These are phyloP conservation scores for Galeopterus variegatus DNA, from an alignment of 2,113 vertebrate species.

Conservation along the genomic window DNA sequence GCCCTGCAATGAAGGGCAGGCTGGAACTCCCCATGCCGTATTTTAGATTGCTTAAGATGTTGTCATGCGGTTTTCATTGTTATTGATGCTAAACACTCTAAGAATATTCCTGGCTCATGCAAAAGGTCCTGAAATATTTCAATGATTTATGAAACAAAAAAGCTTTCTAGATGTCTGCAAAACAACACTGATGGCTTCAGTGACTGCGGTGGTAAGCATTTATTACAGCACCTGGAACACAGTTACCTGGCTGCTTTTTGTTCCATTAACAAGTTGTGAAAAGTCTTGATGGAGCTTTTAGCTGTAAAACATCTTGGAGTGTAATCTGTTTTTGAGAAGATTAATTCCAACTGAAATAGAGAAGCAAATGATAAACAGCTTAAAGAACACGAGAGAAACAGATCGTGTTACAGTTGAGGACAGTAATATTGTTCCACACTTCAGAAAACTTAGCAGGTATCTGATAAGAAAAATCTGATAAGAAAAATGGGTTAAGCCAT, in stretches of 20 bases:
- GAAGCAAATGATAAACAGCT: constrained; percentile 85
- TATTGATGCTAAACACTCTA: constrained; percentile 89
- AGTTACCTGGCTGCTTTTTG: constrained; percentile 83
- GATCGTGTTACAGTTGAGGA: constrained; percentile 70
- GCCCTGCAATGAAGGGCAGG: constrained; percentile 85
- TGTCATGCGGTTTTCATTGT: constrained; percentile 88
- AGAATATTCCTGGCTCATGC: constrained; percentile 87
- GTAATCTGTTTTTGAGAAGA: constrained; percentile 83
- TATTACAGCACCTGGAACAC: constrained; percentile 85
- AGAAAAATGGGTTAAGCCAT: constrained; percentile 60
- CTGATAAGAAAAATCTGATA: constrained; percentile 42
- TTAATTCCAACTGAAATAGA: constrained; percentile 85
- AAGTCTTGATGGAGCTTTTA: constrained; percentile 88
- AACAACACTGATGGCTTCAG: constrained; percentile 83
- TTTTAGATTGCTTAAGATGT: constrained; percentile 87
- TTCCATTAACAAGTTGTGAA: constrained; percentile 88
- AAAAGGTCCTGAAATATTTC: constrained; percentile 86
- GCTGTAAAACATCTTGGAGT: constrained; percentile 85
- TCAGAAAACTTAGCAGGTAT: constrained; percentile 56
- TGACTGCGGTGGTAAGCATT: constrained; percentile 80
- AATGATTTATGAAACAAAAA: constrained; percentile 90
- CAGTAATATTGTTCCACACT: constrained; percentile 47
- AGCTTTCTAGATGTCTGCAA: constrained; percentile 84
- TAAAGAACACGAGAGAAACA: constrained; percentile 80
- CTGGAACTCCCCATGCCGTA: constrained; percentile 76